A percentile compares a stretch with the other conserved stretches of the same genome.
Conservation (phyloP, 2,113 vertebrate genomes). For the Kryptolebias marmoratus region DNA sequence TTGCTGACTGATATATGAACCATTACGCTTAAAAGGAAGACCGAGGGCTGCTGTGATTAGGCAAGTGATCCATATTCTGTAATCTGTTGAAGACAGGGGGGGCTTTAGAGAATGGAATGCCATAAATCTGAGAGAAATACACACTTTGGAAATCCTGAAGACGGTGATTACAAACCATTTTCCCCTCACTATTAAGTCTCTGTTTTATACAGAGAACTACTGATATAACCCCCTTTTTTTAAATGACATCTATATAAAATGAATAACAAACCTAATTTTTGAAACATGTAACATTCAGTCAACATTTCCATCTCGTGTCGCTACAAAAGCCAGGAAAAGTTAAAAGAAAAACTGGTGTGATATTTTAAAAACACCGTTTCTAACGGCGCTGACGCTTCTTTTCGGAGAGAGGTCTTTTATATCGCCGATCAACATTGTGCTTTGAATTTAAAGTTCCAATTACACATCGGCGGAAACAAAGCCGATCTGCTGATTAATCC, state of each 20-base stretch:
- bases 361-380: too few species aligned
- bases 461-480: slow-evolving; percentile 65
- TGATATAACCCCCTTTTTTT: background rate
- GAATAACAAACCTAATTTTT: too few species aligned
- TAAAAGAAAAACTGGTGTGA: background rate
- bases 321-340: too few species aligned
- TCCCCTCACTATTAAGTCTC: too few species aligned
- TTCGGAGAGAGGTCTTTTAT: slow-evolving; percentile 16
- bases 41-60: slow-evolving; percentile 65
- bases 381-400: background rate
- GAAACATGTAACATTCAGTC: too few species aligned
- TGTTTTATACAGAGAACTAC: background rate
- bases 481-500: slow-evolving; percentile 50
- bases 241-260: background rate
- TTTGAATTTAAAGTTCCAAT: slow-evolving; percentile 37
- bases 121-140: slow-evolving; percentile 64
- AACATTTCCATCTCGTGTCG: too few species aligned
- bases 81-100: slow-evolving; percentile 47
- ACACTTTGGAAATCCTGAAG: slow-evolving; percentile 43
- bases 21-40: slow-evolving; percentile 44
- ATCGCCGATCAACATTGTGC: slow-evolving; percentile 20
- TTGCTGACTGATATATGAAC: slow-evolving; percentile 48
- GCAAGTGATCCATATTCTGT: slow-evolving; percentile 56
- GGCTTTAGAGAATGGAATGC: slow-evolving; percentile 34
- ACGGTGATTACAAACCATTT: too few species aligned